phyloP scores from a whole-genome alignment of 30 jellyfish, hydroid and myxozoan species.

The Hydra vulgaris region DNA sequence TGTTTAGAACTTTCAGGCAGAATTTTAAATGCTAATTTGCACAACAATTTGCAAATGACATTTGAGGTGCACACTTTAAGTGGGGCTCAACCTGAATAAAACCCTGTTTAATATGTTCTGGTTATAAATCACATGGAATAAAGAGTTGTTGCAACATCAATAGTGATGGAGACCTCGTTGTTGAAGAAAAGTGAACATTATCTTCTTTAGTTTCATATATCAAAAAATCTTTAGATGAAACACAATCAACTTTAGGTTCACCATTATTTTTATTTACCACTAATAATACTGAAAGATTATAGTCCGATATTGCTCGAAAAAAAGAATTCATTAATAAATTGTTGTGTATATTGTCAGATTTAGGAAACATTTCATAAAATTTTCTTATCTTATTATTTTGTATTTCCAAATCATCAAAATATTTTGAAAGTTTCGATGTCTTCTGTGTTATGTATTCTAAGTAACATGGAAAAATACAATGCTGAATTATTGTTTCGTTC shows the following conservation, averaged over 20 bases:
- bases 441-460: not conserved
- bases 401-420: not conserved
- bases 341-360: not conserved
- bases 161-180: not conserved
- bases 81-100: slow-evolving; percentile 33
- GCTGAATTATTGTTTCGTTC: slow-evolving; percentile 42
- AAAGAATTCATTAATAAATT: not conserved
- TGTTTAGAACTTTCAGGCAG: slow-evolving; percentile 8
- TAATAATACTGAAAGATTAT: not conserved
- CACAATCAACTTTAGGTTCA: not conserved
- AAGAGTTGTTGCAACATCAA: slow-evolving; percentile 13
- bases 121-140: slow-evolving; percentile 32
- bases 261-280: not conserved
- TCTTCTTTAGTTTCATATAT: not conserved
- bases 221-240: not conserved
- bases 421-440: not conserved
- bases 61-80: slow-evolving; percentile 31
- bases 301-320: not conserved
- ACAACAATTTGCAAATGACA: slow-evolving; percentile 18
- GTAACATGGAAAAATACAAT: slow-evolving; percentile 53
- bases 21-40: slow-evolving; percentile 1
- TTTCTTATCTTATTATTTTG: not conserved
- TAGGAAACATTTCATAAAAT: slow-evolving; percentile 17
- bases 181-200: not conserved
- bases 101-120: slow-evolving; percentile 20